Conservation (phyloP, 2,797 vertebrate genomes). For the Tapirus indicus region DNA sequence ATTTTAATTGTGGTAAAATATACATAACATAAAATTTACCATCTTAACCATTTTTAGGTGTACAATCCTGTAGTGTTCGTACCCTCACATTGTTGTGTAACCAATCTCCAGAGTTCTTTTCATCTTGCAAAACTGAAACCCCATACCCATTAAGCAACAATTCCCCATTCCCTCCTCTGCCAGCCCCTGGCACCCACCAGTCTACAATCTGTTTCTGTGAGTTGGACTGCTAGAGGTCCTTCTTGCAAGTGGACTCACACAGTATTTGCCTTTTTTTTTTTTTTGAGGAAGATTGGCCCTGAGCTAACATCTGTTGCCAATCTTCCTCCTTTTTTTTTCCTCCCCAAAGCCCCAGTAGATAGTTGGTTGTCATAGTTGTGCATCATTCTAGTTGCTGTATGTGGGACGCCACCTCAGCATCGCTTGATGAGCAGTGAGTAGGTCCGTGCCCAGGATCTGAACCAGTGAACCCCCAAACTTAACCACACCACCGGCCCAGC, state of each 20-base stretch:
- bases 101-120: neutral
- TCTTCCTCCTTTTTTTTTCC: no score
- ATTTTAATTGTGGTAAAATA: neutral
- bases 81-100: neutral
- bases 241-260: neutral
- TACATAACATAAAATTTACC: neutral
- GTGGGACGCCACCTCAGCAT: no score
- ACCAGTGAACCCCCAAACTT: no score
- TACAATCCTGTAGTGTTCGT: neutral
- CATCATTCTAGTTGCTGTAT: no score
- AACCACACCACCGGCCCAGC: no score
- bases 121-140: neutral
- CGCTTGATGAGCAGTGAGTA: no score
- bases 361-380: no score
- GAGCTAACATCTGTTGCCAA: no score
- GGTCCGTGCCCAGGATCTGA: no score
- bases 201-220: neutral
- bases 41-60: neutral
- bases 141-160: neutral
- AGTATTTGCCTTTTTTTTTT: neutral
- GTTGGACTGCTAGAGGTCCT: neutral
- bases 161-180: neutral
- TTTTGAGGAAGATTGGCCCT: no score
- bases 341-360: no score
- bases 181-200: neutral